phyloP scores from a whole-genome alignment of 1,140 invertebrate species.

The Dryas iulia region DNA sequence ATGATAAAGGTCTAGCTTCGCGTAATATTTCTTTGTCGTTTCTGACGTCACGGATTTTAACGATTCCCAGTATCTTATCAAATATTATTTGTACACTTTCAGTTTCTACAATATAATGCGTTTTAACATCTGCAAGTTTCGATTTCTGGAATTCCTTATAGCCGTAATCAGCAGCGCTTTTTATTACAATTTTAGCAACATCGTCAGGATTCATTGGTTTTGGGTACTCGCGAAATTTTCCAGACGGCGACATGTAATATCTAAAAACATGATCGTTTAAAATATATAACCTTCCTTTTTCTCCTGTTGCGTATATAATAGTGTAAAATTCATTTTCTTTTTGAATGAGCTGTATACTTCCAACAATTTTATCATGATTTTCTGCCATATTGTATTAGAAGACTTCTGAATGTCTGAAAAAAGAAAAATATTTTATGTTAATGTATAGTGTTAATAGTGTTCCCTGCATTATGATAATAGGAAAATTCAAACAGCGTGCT shows the following conservation, averaged over 20 bases:
- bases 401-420: background rate
- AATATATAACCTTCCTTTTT: constrained; percentile 52
- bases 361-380: constrained; percentile 26
- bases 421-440: background rate
- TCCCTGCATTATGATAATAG: too few species aligned
- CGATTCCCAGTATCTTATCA: constrained; percentile 53
- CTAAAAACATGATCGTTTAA: constrained; percentile 65
- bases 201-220: constrained; percentile 53
- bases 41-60: constrained; percentile 51
- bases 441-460: too few species aligned
- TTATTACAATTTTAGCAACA: constrained; percentile 57
- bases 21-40: constrained; percentile 51
- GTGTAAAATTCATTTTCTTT: constrained; percentile 48
- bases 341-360: constrained; percentile 42
- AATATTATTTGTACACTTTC: constrained; percentile 57
- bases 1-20: constrained; percentile 50
- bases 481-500: too few species aligned
- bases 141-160: constrained; percentile 50
- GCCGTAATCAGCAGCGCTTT: constrained; percentile 51
- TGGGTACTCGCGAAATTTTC: constrained; percentile 59
- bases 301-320: constrained; percentile 51
- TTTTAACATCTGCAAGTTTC: constrained; percentile 34
- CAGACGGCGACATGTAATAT: constrained; percentile 60
- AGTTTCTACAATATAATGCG: constrained; percentile 49
- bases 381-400: constrained; percentile 7